phyloP scores from a whole-genome alignment of 2,797 vertebrate genomes.

The Acanthiza pusilla region DNA sequence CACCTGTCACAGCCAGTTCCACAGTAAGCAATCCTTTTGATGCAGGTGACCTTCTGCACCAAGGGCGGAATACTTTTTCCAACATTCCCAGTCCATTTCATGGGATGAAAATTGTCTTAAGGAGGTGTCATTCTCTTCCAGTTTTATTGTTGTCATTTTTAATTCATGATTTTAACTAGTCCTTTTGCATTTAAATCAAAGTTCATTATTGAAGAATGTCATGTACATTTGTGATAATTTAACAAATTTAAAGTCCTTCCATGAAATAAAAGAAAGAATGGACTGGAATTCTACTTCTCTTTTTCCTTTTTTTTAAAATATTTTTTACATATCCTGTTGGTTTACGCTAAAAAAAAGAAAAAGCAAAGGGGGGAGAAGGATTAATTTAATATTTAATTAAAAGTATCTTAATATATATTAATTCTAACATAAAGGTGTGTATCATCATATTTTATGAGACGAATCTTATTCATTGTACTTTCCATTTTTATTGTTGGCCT shows the following conservation, averaged over 20 bases:
- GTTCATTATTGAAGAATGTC: background rate
- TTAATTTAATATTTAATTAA: background rate
- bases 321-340: background rate
- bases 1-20: background rate
- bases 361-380: accelerated
- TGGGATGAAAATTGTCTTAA: background rate
- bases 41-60: background rate
- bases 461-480: background rate
- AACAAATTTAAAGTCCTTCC: background rate
- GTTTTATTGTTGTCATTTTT: background rate
- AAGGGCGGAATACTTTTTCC: background rate
- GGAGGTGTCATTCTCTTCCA: background rate
- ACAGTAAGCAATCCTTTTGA: background rate
- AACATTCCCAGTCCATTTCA: background rate
- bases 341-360: background rate
- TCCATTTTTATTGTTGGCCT: background rate
- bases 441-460: background rate
- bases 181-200: background rate
- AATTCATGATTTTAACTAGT: background rate
- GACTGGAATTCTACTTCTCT: background rate
- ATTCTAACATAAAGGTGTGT: background rate
- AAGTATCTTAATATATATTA: background rate
- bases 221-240: background rate
- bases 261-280: background rate
- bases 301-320: background rate